A percentile compares a stretch with the other conserved stretches of the same genome.
Conservation (phyloP, 2,113 vertebrate genomes). For the Hydrochoerus hydrochaeris region DNA sequence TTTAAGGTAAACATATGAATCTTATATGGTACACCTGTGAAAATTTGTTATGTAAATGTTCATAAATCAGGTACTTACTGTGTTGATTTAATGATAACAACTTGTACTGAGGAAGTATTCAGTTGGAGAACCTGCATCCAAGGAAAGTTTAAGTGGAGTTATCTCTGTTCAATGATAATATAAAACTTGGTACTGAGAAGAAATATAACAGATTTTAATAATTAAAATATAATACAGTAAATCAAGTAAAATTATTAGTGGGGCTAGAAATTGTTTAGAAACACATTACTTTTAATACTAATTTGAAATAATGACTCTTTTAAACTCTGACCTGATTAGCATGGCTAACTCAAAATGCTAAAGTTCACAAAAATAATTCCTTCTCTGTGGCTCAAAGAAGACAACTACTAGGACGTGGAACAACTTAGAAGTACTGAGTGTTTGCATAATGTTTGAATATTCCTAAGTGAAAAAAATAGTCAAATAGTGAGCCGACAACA, state of each 20-base stretch:
- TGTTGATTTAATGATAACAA: conserved; percentile 17
- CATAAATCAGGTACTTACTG: background rate
- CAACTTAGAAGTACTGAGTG: background rate
- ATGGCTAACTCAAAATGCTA: conserved; percentile 23
- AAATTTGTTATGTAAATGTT: background rate
- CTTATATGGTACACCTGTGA: background rate
- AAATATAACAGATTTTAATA: conserved; percentile 30
- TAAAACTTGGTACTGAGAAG: background rate
- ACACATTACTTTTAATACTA: conserved; percentile 45
- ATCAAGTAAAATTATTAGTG: conserved; percentile 41
- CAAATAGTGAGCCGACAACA: background rate
- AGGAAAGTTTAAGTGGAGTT: background rate
- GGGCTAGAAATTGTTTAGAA: background rate
- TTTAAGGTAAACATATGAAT: background rate
- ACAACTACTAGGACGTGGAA: background rate
- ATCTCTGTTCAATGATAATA: background rate
- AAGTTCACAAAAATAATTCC: conserved; percentile 20
- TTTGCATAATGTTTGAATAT: background rate
- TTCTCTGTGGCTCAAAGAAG: conserved; percentile 33
- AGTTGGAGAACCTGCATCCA: background rate
- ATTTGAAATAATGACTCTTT: conserved; percentile 27
- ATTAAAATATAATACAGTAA: conserved; percentile 52
- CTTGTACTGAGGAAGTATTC: background rate
- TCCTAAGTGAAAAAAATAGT: conserved; percentile 14
- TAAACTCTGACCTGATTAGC: background rate